phyloP scores from a whole-genome alignment of 1,140 invertebrate genomes.

The Vanessa tameamea region DNA sequence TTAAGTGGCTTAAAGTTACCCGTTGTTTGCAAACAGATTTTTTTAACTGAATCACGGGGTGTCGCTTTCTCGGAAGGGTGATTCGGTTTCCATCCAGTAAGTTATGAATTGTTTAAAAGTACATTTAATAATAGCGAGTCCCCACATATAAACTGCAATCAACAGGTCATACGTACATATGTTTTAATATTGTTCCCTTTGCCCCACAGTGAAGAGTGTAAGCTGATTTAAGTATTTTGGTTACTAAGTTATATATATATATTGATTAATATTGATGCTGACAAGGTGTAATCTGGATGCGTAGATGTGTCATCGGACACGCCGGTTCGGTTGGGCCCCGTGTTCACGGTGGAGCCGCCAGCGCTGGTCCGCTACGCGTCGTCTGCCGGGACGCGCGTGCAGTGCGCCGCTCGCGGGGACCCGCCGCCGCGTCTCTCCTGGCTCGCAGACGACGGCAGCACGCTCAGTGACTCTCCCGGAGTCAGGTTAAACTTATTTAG shows the following conservation, averaged over 20 bases:
- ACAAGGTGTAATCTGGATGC: background rate
- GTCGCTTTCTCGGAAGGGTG: conserved; percentile 19
- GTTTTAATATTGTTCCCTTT: no score
- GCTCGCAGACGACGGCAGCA: conserved; percentile 53
- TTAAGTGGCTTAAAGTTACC: conserved; percentile 58
- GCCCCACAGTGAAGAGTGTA: background rate
- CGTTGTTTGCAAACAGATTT: conserved; percentile 47
- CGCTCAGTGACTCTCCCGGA: conserved; percentile 44
- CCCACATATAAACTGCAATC: no score
- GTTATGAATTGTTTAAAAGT: conserved; percentile 4
- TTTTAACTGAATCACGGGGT: conserved; percentile 30
- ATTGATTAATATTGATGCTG: background rate
- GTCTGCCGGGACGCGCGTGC: conserved; percentile 44
- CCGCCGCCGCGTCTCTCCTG: conserved; percentile 54
- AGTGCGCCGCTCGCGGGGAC: conserved; percentile 52
- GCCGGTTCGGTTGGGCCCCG: conserved; percentile 42
- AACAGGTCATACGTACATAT: no score
- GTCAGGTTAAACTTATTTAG: conserved; percentile 39
- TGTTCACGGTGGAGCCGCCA: conserved; percentile 53
- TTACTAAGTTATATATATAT: no score
- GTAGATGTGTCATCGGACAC: conserved; percentile 6
- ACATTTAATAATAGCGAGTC: background rate
- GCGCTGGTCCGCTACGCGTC: conserved; percentile 48
- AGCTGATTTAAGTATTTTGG: background rate
- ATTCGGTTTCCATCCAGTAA: conserved; percentile 2